Evolutionary conservation across 2,113 vertebrate genomes (phyloP), one percentile per base, ranked within the genome.

Genomic region (Pavo muticus): DNA sequence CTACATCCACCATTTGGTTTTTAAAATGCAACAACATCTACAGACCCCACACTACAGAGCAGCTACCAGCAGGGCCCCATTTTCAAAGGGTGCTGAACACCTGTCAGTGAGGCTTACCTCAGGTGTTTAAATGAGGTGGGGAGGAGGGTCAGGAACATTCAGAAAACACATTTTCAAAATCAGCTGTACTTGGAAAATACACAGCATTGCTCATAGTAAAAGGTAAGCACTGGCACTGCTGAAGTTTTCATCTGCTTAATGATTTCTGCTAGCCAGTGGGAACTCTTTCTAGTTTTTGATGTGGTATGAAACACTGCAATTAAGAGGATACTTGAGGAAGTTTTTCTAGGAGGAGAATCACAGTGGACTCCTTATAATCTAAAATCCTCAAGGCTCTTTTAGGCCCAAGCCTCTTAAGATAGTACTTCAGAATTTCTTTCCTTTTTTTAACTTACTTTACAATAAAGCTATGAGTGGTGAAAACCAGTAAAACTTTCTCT

Each of bases 241-340:
- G 24, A n/a, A 16, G 54, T 69, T 69, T 30, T 69, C 25, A 44
- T 32, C 35, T 45, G 29, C 45, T 68, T 85, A 83, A 79, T 77
- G 89, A 64, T 73, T 96, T 91, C 60, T 90, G 45, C 50, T 68
- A 91, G 74, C n/a, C 56, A 83, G 50, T 59, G 59, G 42, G 24
- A 92, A 73, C 18, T 70, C 20, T 29, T 87, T 73, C 29, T 45
- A 82, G 50, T 42, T 92, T 95, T 93, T 83, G 10, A 91, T 84
- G 77, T 67, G 47, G 64, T 84, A 88, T 27, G 37, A 77, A 94
- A 67, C 16, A 59, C 25, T 50, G 17, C 29, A 85, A 37, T 67
- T 73, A 83, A 73, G 35, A 78, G 61, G 11, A 79, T 54, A 59
- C 18, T 70, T 35, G 30, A 65, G 15, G 44, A 68, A 75, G n/a